Percentiles rank a stretch among this genome's conserved stretches.
Conservation (phyloP, 2,113 vertebrate species). For the Odocoileus virginianus region DNA sequence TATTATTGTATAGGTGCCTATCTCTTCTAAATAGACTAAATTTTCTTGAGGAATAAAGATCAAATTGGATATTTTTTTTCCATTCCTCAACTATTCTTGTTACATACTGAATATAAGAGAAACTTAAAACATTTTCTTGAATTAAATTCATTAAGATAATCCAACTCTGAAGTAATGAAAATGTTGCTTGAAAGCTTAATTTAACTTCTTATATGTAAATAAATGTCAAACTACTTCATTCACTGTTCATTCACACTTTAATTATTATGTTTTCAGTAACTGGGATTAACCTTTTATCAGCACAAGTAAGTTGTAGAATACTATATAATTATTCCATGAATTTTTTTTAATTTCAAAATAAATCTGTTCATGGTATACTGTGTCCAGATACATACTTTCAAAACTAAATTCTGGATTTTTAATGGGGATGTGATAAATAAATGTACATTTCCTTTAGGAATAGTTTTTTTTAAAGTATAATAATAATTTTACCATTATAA, state of each 20-base stretch:
- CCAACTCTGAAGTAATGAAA: not conserved
- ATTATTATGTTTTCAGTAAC: slow-evolving; percentile 27
- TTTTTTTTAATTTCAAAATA: not conserved
- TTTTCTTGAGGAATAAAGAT: not conserved
- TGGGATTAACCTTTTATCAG: not conserved
- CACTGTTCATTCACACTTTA: not conserved
- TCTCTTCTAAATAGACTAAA: not conserved
- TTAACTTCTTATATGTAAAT: not conserved
- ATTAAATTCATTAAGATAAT: not conserved
- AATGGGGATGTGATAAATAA: not conserved
- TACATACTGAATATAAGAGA: not conserved
- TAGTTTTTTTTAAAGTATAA: not conserved
- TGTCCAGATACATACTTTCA: not conserved
- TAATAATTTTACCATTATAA: not conserved
- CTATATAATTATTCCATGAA: not conserved
- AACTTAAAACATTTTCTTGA: not conserved
- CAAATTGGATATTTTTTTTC: not conserved
- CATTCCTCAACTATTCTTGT: not conserved
- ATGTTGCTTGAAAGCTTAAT: not conserved
- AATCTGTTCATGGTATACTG: not conserved
- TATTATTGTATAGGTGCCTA: not conserved
- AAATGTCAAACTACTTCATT: not conserved
- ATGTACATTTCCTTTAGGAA: not conserved
- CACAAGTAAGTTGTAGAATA: not conserved
- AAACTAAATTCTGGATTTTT: not conserved